A percentile compares a stretch with the other conserved stretches of the same genome.
Conservation (phyloP, 2,888 invertebrate genomes). For the Sesamia inferens region DNA sequence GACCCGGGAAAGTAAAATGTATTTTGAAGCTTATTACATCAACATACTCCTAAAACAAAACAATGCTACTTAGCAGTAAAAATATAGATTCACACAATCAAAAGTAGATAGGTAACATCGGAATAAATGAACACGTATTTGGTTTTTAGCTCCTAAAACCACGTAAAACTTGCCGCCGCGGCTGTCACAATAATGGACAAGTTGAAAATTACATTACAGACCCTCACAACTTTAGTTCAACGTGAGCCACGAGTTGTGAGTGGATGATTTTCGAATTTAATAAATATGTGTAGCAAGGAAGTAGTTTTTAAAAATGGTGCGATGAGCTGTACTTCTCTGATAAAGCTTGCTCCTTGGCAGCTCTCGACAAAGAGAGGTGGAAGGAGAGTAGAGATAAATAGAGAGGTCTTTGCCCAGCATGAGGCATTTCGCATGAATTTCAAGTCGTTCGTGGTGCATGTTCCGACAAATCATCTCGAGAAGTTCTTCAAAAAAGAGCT, state of each 20-base stretch:
- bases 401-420: too few species aligned
- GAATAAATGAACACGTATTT: conserved; percentile 12
- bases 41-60: background rate
- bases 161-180: conserved; percentile 31
- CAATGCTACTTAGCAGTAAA: background rate
- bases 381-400: too few species aligned
- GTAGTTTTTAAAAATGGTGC: too few species aligned
- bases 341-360: too few species aligned
- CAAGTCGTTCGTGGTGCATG: too few species aligned
- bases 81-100: background rate
- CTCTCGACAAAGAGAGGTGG: too few species aligned
- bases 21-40: background rate
- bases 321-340: too few species aligned
- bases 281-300: background rate
- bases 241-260: conserved; percentile 26
- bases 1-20: background rate
- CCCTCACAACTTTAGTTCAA: conserved; percentile 31
- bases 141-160: conserved; percentile 22
- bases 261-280: background rate
- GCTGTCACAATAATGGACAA: conserved; percentile 51
- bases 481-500: too few species aligned
- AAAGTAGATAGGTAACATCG: background rate
- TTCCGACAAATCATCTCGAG: too few species aligned
- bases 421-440: too few species aligned
- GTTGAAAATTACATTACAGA: conserved; percentile 59